Evolutionary conservation across 2,113 vertebrate genomes (phyloP).

Genomic region (Mirza zaza): DNA sequence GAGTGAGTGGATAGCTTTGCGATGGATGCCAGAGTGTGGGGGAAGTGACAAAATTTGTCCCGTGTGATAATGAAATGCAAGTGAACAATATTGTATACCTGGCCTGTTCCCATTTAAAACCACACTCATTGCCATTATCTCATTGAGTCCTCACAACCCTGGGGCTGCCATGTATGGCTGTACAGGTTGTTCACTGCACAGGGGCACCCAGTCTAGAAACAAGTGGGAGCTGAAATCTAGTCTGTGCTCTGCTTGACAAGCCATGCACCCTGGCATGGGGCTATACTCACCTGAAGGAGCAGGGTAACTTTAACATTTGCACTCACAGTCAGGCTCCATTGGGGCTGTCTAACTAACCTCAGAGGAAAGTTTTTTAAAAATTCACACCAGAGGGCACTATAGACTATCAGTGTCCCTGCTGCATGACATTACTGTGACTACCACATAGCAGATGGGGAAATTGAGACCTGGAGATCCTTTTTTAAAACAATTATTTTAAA

Average conservation of each 20-base stretch:
- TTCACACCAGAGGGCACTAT: constrained; percentile 36
- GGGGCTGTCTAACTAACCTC: background rate
- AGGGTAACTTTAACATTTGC: background rate
- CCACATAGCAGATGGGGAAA: background rate
- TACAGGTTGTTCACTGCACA: background rate
- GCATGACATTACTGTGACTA: background rate
- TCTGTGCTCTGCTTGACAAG: background rate
- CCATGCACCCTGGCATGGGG: background rate
- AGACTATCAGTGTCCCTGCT: background rate
- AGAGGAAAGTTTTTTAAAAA: constrained; percentile 1
- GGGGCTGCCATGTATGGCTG: background rate
- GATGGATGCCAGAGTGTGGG: background rate
- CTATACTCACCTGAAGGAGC: background rate
- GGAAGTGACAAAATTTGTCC: background rate
- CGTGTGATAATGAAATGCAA: background rate
- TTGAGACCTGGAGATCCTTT: background rate
- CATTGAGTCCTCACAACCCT: background rate
- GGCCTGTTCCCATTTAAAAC: background rate
- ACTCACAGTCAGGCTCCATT: background rate
- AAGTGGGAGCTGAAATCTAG: background rate
- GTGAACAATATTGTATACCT: background rate
- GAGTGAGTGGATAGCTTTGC: constrained; percentile 68
- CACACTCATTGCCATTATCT: background rate
- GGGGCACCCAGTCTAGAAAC: background rate
- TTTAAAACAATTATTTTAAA: too few relatives aligned